Conservation (phyloP, 2,797 vertebrate species). For the Pitangus sulphuratus region DNA sequence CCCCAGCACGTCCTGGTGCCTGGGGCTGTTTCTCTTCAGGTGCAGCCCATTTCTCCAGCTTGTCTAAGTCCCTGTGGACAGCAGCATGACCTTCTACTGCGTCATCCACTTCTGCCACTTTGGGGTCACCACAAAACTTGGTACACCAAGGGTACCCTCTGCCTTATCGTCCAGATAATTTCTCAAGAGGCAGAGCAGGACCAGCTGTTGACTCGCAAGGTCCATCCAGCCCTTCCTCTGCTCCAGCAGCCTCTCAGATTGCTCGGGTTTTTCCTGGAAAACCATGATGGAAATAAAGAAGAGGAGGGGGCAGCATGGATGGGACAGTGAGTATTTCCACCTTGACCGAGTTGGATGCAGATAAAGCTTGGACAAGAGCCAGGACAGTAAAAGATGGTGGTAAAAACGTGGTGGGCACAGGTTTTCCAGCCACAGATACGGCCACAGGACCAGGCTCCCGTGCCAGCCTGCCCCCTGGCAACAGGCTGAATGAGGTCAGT, state of each 20-base stretch:
- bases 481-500: neutral
- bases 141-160: neutral
- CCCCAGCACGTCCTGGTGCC: neutral
- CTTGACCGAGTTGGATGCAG: neutral
- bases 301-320: neutral
- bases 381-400: fast-evolving
- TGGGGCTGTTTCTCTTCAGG: neutral
- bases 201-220: neutral
- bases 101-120: neutral
- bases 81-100: neutral
- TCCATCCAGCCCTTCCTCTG: neutral
- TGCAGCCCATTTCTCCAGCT: neutral
- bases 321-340: fast-evolving
- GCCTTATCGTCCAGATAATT: neutral
- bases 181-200: neutral
- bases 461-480: fast-evolving
- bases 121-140: neutral
- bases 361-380: neutral
- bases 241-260: neutral
- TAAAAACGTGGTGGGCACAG: fast-evolving
- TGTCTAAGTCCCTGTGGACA: neutral
- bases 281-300: fast-evolving
- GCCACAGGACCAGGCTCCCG: fast-evolving
- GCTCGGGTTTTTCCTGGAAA: neutral
- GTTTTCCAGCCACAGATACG: neutral